phyloP scores from a whole-genome alignment of 2,888 invertebrate genomes.

The Tiliacea aurago region DNA sequence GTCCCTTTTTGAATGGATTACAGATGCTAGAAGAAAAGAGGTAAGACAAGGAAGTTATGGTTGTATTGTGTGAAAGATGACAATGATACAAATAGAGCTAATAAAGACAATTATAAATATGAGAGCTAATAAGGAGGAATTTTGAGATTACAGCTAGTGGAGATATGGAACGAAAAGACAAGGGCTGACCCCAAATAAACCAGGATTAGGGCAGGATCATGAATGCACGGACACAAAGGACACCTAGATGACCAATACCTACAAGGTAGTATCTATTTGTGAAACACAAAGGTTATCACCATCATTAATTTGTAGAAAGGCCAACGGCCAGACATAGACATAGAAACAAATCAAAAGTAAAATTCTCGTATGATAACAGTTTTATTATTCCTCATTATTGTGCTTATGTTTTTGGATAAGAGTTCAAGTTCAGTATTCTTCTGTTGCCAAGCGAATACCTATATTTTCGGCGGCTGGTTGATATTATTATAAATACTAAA shows the following conservation, averaged over 20 bases:
- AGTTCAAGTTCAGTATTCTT: slow-evolving; percentile 11
- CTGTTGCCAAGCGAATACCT: slow-evolving; percentile 1
- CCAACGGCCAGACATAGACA: too few species aligned
- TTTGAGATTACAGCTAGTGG: background rate
- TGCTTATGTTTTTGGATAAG: slow-evolving; percentile 11
- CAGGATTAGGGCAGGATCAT: background rate
- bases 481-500: background rate
- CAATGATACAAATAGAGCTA: background rate
- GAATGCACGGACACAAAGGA: background rate
- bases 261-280: background rate
- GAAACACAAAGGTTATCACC: slow-evolving; percentile 9
- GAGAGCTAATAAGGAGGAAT: background rate
- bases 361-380: slow-evolving; percentile 2
- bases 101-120: background rate
- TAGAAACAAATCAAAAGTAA: slow-evolving; percentile 13
- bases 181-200: background rate
- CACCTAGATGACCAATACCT: background rate
- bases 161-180: background rate
- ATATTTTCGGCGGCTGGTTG: background rate
- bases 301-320: background rate
- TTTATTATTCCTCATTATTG: background rate
- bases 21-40: background rate
- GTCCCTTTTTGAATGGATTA: background rate
- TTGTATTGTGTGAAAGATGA: background rate
- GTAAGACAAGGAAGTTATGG: background rate